Evolutionary conservation across 2,888 invertebrate genomes (phyloP).

Genomic region (Pediacus dermestoides): DNA sequence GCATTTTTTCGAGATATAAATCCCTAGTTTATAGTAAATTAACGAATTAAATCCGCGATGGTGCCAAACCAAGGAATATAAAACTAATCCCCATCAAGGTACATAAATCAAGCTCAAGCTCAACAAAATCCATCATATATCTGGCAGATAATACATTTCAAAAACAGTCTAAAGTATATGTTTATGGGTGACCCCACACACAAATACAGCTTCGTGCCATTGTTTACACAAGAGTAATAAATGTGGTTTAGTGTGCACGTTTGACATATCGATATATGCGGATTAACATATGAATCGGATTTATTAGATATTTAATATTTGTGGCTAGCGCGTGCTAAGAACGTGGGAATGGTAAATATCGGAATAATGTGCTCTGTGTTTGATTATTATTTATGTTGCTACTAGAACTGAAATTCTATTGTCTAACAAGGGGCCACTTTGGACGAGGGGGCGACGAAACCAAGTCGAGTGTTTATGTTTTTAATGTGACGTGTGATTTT

Average conservation of each 20-base stretch:
- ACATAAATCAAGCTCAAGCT: conserved; percentile 40
- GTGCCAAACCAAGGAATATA: conserved; percentile 23
- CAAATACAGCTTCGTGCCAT: conserved; percentile 27
- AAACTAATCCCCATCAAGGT: conserved; percentile 27
- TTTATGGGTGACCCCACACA: conserved; percentile 38
- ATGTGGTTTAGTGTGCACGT: conserved; percentile 45
- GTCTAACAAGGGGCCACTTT: conserved; percentile 39
- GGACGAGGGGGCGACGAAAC: not conserved
- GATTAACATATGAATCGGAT: conserved; percentile 51
- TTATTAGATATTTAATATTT: conserved; percentile 50
- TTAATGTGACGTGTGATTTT: conserved; percentile 46
- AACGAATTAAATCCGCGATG: conserved; percentile 6
- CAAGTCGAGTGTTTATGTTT: conserved; percentile 42
- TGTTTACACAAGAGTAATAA: conserved; percentile 49
- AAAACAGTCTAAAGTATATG: conserved; percentile 41
- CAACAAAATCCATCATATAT: conserved; percentile 41
- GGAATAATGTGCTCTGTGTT: conserved; percentile 34
- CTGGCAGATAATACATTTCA: conserved; percentile 40
- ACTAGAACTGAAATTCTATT: conserved; percentile 37
- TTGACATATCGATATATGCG: conserved; percentile 45
- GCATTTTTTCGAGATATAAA: too few species aligned
- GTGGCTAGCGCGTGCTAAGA: conserved; percentile 42
- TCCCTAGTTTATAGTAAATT: too few species aligned
- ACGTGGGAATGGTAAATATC: conserved; percentile 50
- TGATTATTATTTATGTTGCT: conserved; percentile 48